Evolutionary conservation across 23 tunicate genomes (phyloP).

Genomic region (Corella eumyota): DNA sequence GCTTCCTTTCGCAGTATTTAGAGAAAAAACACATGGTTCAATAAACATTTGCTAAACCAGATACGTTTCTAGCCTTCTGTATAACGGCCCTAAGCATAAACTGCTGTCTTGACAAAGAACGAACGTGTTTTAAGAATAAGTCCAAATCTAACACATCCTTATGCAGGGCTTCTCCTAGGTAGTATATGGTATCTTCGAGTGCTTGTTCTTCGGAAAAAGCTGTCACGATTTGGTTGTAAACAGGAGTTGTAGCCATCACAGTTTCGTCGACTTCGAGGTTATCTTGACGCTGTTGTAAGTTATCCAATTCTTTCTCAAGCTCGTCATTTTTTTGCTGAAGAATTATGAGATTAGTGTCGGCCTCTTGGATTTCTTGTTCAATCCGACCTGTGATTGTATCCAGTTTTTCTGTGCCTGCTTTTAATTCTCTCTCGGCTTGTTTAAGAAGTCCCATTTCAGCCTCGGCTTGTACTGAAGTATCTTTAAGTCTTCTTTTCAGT

Average conservation of each 20-base stretch:
- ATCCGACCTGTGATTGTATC: conserved; percentile 32
- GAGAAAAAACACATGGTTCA: no score
- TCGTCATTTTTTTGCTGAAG: conserved; percentile 61
- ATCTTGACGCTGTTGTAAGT: conserved; percentile 47
- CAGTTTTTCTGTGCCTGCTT: conserved; percentile 46
- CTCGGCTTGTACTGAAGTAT: conserved; percentile 51
- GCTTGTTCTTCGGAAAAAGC: conserved; percentile 90
- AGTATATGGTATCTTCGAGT: conserved; percentile 87
- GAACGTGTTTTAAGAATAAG: conserved; percentile 79
- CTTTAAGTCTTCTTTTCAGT: conserved; percentile 56
- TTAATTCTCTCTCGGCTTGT: conserved; percentile 62
- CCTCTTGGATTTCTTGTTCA: conserved; percentile 46
- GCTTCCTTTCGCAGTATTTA: no score
- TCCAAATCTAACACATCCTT: conserved; percentile 70
- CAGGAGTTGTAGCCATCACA: conserved; percentile 83
- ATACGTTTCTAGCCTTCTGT: conserved; percentile 71
- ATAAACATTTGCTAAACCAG: conserved; percentile 61
- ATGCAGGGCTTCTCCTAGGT: conserved; percentile 67
- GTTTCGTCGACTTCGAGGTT: conserved; percentile 74
- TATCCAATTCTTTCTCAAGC: conserved; percentile 30
- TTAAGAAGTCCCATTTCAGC: conserved; percentile 32
- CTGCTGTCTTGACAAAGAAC: conserved; percentile 79
- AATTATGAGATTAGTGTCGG: conserved; percentile 27
- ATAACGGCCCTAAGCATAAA: conserved; percentile 62
- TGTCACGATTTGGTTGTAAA: conserved; percentile 73